Base-by-base conservation (phyloP, 2,888 invertebrate genomes). In the Apocheima hispidaria region DNA sequence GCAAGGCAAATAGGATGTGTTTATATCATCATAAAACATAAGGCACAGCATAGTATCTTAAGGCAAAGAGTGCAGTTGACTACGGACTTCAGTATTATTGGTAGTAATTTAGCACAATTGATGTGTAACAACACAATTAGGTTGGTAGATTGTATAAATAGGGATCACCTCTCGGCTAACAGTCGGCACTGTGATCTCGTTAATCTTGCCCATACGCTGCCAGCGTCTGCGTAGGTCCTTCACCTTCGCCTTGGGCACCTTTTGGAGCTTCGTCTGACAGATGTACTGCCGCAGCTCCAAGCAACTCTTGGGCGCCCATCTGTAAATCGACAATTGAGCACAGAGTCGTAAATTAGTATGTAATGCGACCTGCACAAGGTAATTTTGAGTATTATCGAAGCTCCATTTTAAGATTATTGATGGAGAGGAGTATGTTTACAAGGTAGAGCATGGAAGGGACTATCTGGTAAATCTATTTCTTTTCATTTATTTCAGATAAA, bases 271-370 rank as follows among this genome's bases (percentile, higher is more conserved):
- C 14, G 94, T 94, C 81, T 96, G 96, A 84, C 96, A 96, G 77
- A 96, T 94, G 88, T 93, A 96, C 77, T 95, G 94, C 65, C 94
- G 95, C 12, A 88, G 84, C 64, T 95, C 93, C 60, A 94, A 81
- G 86, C 96, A 96, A 76, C 91, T 94, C 43, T 93, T 91, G 0
- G 95, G 93, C 49, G 93, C 93, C 96, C 96, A 96, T 77, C 95
- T 95, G 87, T 60, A 90, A 80, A 71, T 72, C 4, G 7, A 49
- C 18, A 46, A 9, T 44, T 2, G 10, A 28, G 10, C 2, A 16
- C 10, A 28, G n/a, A 10, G 28, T 12, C 12, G 2, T 23, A 6
- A 6, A 2, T 5, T 16, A 44, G 4, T 28, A 28, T 26, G 7
- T 5, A 7, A 14, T 26, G 14, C 14, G 7, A 16, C 6, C 4